These are phyloP conservation scores for Dexiosoma caninum DNA, from an alignment of 2,888 invertebrate species.

Conservation along the genomic window DNA sequence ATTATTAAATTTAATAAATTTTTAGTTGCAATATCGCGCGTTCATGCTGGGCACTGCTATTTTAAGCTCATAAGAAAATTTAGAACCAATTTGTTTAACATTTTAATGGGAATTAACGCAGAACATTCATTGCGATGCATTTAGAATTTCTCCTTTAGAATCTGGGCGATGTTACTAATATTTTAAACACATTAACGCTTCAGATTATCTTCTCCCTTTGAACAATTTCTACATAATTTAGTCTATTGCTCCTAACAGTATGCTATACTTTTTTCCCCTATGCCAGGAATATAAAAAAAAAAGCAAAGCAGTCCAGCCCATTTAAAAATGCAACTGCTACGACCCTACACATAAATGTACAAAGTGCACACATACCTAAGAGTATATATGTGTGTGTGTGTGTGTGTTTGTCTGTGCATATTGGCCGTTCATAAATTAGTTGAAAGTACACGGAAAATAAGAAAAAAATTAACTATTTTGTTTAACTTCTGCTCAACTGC, in stretches of 20 bases:
- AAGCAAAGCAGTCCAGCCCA: conserved; percentile 2
- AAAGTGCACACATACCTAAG: too few relatives aligned
- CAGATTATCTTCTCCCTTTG: background rate
- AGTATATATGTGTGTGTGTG: too few relatives aligned
- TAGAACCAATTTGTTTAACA: too few relatives aligned
- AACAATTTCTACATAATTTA: background rate
- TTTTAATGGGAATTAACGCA: too few relatives aligned
- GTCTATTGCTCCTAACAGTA: background rate
- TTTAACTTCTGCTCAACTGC: conserved; percentile 46
- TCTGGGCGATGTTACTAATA: background rate
- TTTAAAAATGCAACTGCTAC: conserved; percentile 4
- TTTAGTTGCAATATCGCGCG: too few relatives aligned
- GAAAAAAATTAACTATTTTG: conserved; percentile 4
- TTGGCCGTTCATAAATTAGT: conserved; percentile 35
- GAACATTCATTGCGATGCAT: too few relatives aligned
- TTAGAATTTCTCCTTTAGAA: too few relatives aligned
- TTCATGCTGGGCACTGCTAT: too few relatives aligned
- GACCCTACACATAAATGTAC: too few relatives aligned
- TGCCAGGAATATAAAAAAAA: background rate
- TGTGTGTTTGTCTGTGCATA: too few relatives aligned
- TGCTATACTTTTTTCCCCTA: background rate
- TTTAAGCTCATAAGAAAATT: too few relatives aligned
- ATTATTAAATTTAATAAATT: too few relatives aligned
- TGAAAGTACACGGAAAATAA: conserved; percentile 17
- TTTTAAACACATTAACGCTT: background rate